Evolutionary conservation across 2,113 vertebrate species (phyloP), one percentile per base, ranked within the genome.

Genomic region (Thomomys bottae): DNA sequence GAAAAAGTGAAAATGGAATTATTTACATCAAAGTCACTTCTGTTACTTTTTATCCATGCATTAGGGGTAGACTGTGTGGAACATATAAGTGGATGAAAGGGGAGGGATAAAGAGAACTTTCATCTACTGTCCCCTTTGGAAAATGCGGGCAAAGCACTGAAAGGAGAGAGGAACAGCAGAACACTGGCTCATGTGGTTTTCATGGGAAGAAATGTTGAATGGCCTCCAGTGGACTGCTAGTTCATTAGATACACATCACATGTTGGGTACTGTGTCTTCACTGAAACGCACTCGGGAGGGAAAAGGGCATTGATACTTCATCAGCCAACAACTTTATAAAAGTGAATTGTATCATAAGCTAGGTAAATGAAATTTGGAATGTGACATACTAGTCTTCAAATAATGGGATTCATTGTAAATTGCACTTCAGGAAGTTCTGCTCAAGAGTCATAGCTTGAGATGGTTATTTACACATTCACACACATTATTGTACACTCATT

Each of bases 1-100:
- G n/a, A 87, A 30, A 84, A 87, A 93, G 17, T 89, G 42, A 73
- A 73, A 92, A 89, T 82, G 54, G 7, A 89, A 77, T 95, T 86
- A 83, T 71, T 88, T 91, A 87, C 8, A 72, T 82, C 57, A 92
- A 92, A 89, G 42, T 45, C 20, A 92, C 28, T 32, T 91, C 67
- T 85, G 77, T 86, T 76, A 6, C 77, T 59, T 87, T 71, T 30
- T 24, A 80, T 36, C 32, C 15, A 23, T 66, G 59, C 73, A 87
- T 92, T 38, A 72, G 79, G 71, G 45, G 45, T 49, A 12, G 45
- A 49, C 14, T 11, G 14, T 49, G 45, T 49, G 45, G 45, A 49
- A 49, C 45, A 49, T 49, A 12, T 3, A 49, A 49, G 45, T 49
- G 45, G 45, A 49, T 49, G 45, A 28, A 92, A 28, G 36, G 28